A percentile compares a stretch with the other conserved stretches of the same genome.
phyloP scores from a whole-genome alignment of 2,113 vertebrate species.

The Nycticorax nycticorax region DNA sequence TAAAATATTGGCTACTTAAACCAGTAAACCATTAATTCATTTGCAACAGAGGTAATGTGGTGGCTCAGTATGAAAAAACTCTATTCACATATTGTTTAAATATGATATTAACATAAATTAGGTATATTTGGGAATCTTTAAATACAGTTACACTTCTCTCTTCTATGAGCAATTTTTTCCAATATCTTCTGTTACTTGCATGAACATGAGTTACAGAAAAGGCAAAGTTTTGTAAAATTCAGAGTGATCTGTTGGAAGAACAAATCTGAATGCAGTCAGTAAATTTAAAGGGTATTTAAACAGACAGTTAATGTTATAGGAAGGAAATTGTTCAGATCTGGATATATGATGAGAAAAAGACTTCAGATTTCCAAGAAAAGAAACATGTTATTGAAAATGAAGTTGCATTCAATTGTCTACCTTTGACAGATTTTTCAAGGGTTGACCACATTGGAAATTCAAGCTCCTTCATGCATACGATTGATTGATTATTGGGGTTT shows the following conservation, averaged over 20 bases:
- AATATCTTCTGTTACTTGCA: not conserved
- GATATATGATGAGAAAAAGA: not conserved
- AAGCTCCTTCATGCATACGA: not conserved
- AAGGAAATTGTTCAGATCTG: not conserved
- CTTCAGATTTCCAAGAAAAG: not conserved
- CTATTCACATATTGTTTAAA: constrained; percentile 35
- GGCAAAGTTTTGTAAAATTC: not conserved
- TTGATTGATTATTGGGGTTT: not conserved
- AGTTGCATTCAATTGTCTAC: not conserved
- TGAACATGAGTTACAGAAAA: not conserved
- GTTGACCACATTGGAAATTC: not conserved
- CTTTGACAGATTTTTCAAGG: not conserved
- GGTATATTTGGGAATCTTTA: not conserved
- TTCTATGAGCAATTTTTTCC: not conserved
- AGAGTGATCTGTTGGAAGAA: not conserved
- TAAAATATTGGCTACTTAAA: constrained; percentile 37
- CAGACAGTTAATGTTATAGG: not conserved
- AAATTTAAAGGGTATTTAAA: not conserved
- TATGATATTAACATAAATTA: not conserved
- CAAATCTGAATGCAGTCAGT: not conserved
- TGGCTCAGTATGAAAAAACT: not conserved
- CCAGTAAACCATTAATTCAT: constrained; percentile 19
- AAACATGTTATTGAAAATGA: not conserved
- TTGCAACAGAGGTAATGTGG: not conserved
- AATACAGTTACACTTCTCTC: not conserved